Percentiles rank a stretch among this genome's conserved stretches.
These are phyloP conservation scores for Hypsopygia costalis DNA, from an alignment of 2,888 invertebrate species.

Conservation along the genomic window DNA sequence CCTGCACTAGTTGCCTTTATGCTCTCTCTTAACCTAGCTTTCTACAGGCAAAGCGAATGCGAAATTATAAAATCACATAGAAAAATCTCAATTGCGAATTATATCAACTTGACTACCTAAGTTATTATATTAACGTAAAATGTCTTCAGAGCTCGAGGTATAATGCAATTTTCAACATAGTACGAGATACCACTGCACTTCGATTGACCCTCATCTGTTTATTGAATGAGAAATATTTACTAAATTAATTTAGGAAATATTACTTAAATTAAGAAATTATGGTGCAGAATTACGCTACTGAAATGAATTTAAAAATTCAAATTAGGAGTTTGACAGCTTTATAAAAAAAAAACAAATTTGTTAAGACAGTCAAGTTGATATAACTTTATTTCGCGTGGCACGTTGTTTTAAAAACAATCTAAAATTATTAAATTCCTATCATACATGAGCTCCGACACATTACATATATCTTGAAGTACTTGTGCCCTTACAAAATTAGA, in stretches of 20 bases:
- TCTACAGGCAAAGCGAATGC: slow-evolving; percentile 37
- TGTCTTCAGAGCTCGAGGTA: too few relatives aligned
- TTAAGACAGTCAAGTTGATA: slow-evolving; percentile 12
- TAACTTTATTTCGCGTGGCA: slow-evolving; percentile 18
- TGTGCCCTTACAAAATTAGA: slow-evolving; percentile 50
- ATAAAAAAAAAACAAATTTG: too few relatives aligned
- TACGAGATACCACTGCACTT: too few relatives aligned
- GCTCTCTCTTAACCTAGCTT: slow-evolving; percentile 16
- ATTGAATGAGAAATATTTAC: too few relatives aligned
- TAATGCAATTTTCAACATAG: too few relatives aligned
- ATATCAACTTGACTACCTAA: slow-evolving; percentile 9
- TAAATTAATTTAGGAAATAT: too few relatives aligned
- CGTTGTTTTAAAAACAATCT: slow-evolving; percentile 31
- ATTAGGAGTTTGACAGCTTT: too few relatives aligned
- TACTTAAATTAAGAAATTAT: too few relatives aligned
- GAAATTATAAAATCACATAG: slow-evolving; percentile 38
- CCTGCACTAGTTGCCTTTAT: too few relatives aligned
- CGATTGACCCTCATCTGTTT: too few relatives aligned
- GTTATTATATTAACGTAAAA: slow-evolving; percentile 1
- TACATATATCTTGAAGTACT: slow-evolving; percentile 59
- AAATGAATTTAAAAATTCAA: too few relatives aligned
- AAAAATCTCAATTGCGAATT: slow-evolving; percentile 39
- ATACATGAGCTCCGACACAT: slow-evolving; percentile 31
- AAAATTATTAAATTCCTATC: slow-evolving; percentile 22
- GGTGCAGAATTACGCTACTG: too few relatives aligned